Evolutionary conservation across 2,888 invertebrate genomes (phyloP), one percentile per base, ranked within the genome.

Genomic region (Sthenelais limicola): DNA sequence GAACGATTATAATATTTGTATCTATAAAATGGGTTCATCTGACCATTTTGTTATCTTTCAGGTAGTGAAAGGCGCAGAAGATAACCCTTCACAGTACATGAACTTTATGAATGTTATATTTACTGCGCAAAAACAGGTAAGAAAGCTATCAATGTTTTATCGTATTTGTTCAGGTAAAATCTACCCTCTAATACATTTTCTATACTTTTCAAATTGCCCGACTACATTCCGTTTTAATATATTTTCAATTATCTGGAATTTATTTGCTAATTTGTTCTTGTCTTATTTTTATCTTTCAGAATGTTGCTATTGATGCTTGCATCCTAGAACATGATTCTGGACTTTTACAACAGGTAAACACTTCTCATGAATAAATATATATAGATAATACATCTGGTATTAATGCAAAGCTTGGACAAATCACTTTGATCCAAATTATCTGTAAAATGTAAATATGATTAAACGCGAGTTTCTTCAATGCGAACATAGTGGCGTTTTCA

Each of bases 81-180:
- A 88, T 72, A 86, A 86, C 72, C 85, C 87, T 7, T 94, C 94
- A 0, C 98, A 98, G 85, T 98, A 99, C 83, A 97, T 98, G 92
- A 96, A 96, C 85, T 96, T 97, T 82, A 98, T 98, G 97, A 98
- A 98, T 87, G 94, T 95, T 1, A 97, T 98, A 87, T 98, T 98
- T 84, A 96, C 98, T 1, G 96, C 98, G 1, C 96, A 94, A 88
- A 94, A 94, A 89, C 86, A 84, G 81, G 87, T 86, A 74, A 38
- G 62, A 38, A 21, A 18, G 15, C 32, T 35, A 12, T 43, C 18
- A 12, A 9, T 43, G 43, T 12, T 43, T 12, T 43, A 43, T 43
- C 12, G 15, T 43, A 43, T 43, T 9, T 43, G n/a, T n/a, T n/a
- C n/a, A n/a, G n/a, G n/a, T n/a, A n/a, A n/a, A n/a, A n/a, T n/a